Percentiles rank a stretch among this genome's conserved stretches.
phyloP scores from a whole-genome alignment of 2,888 invertebrate genomes.

The Mimas tiliae region DNA sequence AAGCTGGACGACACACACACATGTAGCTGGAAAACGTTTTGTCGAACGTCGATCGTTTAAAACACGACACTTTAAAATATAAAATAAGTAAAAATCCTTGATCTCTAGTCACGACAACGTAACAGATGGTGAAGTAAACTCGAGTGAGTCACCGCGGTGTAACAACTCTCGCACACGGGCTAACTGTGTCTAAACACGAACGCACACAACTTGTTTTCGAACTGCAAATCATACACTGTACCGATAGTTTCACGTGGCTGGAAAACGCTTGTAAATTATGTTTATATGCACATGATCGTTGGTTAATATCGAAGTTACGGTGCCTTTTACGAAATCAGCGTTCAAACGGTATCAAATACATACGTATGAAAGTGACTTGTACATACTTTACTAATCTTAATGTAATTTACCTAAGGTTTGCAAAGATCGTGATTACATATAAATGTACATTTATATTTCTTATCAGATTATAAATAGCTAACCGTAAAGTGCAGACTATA shows the following conservation, averaged over 20 bases:
- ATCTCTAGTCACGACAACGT: constrained; percentile 51
- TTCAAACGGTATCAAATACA: not conserved
- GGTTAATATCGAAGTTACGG: constrained; percentile 40
- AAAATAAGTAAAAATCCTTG: constrained; percentile 41
- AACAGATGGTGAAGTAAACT: constrained; percentile 66
- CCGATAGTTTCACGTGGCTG: constrained; percentile 36
- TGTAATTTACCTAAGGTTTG: constrained; percentile 10
- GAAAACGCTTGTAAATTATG: constrained; percentile 31
- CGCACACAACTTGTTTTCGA: not conserved
- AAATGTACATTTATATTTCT: not conserved
- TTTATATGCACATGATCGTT: constrained; percentile 32
- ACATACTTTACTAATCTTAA: constrained; percentile 10
- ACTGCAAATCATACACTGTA: constrained; percentile 33
- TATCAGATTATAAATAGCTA: not conserved
- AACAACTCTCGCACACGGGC: constrained; percentile 40
- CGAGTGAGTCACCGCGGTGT: constrained; percentile 45
- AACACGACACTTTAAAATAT: not conserved
- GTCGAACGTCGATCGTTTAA: not conserved
- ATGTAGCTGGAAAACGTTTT: constrained; percentile 1
- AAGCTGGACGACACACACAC: constrained; percentile 40
- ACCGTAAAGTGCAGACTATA: not conserved
- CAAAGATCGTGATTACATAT: constrained; percentile 2
- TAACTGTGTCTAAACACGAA: constrained; percentile 26
- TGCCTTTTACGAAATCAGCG: constrained; percentile 26
- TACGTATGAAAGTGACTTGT: constrained; percentile 27